Conservation (phyloP, 2,797 vertebrate species). For the Cryptoblepharus egeriae region DNA sequence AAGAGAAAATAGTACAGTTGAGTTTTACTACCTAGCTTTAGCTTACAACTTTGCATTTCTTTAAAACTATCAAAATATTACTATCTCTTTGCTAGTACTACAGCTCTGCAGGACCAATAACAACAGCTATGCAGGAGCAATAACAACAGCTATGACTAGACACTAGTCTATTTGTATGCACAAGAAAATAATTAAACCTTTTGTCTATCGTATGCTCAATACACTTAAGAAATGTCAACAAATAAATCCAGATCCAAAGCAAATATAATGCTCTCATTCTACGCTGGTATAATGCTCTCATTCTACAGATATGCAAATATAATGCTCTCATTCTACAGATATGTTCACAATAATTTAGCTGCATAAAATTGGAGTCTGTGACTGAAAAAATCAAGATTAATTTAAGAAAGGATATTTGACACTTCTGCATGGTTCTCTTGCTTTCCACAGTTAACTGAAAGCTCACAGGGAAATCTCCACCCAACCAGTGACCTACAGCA, state of each 20-base stretch:
- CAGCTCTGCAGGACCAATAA: background rate
- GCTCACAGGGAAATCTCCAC: background rate
- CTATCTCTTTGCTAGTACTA: background rate
- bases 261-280: too few relatives aligned
- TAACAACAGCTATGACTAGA: background rate
- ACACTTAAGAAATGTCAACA: too few relatives aligned
- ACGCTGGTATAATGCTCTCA: too few relatives aligned
- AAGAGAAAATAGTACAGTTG: slow-evolving; percentile 58
- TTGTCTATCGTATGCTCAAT: too few relatives aligned
- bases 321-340: too few relatives aligned
- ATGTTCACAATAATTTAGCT: too few relatives aligned
- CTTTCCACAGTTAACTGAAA: background rate
- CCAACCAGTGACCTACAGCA: background rate
- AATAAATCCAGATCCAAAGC: too few relatives aligned
- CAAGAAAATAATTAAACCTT: background rate
- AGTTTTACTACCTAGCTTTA: background rate
- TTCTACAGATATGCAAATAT: too few relatives aligned
- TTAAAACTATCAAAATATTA: background rate
- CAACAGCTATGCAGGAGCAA: background rate
- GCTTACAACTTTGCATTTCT: background rate
- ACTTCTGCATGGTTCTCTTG: background rate
- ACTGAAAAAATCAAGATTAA: background rate
- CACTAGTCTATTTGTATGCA: background rate
- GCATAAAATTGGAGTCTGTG: background rate
- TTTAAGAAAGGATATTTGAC: background rate